Conservation (phyloP, 1,140 invertebrate genomes). For the Ditylenchus dipsaci region DNA sequence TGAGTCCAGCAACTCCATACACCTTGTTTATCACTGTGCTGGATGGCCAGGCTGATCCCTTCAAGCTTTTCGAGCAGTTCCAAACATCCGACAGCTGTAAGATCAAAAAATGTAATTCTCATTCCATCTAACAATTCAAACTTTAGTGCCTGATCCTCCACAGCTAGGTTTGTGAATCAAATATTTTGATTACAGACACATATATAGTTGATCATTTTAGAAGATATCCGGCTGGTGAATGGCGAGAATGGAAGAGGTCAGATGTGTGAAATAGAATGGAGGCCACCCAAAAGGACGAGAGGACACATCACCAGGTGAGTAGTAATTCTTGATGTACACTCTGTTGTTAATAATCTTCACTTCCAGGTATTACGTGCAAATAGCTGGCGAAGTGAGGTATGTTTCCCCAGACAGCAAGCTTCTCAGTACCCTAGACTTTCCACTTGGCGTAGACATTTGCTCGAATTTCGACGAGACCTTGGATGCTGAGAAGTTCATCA, state of each 20-base stretch:
- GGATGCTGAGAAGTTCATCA: background rate
- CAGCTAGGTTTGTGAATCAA: background rate
- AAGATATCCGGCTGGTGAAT: slow-evolving; percentile 40
- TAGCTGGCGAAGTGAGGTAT: slow-evolving; percentile 41
- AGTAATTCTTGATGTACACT: background rate
- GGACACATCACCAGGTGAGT: slow-evolving; percentile 39
- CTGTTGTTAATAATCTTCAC: background rate
- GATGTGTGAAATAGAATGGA: slow-evolving; percentile 47
- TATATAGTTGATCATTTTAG: slow-evolving; percentile 1
- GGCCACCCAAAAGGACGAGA: slow-evolving; percentile 14
- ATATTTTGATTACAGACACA: too few relatives aligned
- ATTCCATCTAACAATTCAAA: background rate
- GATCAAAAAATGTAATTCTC: background rate
- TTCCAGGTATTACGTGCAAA: slow-evolving; percentile 35
- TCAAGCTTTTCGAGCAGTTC: slow-evolving; percentile 49
- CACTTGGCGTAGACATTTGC: slow-evolving; percentile 30
- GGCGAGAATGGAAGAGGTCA: slow-evolving; percentile 27
- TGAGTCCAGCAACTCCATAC: slow-evolving; percentile 53
- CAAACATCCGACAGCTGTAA: slow-evolving; percentile 34
- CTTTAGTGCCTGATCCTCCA: slow-evolving; percentile 9
- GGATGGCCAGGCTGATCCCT: slow-evolving; percentile 51
- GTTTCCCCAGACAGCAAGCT: background rate
- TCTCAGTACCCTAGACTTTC: slow-evolving; percentile 18
- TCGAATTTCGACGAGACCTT: slow-evolving; percentile 25
- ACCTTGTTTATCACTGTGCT: slow-evolving; percentile 46